Evolutionary conservation across 2,113 vertebrate species (phyloP), one percentile per base, ranked within the genome.

Genomic region (Suncus etruscus): DNA sequence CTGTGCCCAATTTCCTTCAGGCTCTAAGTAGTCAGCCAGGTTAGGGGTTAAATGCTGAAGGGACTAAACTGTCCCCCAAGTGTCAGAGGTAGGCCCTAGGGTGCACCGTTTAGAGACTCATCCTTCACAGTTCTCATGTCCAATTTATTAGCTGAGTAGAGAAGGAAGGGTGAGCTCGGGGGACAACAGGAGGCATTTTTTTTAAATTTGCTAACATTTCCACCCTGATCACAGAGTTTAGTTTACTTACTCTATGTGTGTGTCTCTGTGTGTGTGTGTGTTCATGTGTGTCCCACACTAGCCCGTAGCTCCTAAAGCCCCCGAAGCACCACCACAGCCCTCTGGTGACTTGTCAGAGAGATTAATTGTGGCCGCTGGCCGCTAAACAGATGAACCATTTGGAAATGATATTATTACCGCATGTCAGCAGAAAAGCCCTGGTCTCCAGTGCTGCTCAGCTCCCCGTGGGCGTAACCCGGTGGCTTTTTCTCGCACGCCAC

Each of bases 321-420:
- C 15, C 54, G 15, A 18, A 8, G 63, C 65, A 24, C 65, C 95
- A 70, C 16, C 93, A 97, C 96, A 97, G 97, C 96, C 94, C 86
- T 85, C 94, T 89, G 95, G 89, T 9, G 22, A 95, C 95, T 97
- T 97, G 95, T 97, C 97, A 97, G 76, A 97, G 97, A 97, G 97
- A 98, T 98, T 97, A 97, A 98, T 98, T 97, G 96, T 97, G 96
- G 89, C 89, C 79, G 96, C 97, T 98, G 95, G 94, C 96, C 96
- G 96, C 97, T 96, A 98, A 97, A 97, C 97, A 98, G 98, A 98
- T 98, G 97, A 98, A 97, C 97, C 97, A 97, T 97, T 97, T 98
- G 65, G 97, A 97, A 98, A 98, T 97, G 61, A 97, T 98, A 96
- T 97, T 97, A 97, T 97, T 97, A 96, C 97, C 96, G 94, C 95